Conservation (phyloP, 2,888 invertebrate species). For the Sipunculus nudus region DNA sequence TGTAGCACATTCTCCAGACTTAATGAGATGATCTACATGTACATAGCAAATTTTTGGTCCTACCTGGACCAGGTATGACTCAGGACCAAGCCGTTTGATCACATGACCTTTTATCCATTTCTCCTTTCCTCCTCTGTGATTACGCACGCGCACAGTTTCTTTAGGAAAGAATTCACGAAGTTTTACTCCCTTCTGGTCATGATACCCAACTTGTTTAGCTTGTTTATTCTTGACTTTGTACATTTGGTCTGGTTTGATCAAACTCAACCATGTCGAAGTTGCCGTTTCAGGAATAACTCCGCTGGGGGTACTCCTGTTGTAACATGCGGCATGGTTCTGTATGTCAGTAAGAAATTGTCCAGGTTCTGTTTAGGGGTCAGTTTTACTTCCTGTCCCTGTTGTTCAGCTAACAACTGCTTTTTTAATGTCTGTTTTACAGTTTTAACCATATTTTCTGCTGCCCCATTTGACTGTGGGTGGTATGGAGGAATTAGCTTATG, state of each 20-base stretch:
- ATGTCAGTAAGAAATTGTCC: constrained; percentile 2
- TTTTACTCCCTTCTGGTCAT: neutral
- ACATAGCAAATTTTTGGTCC: constrained; percentile 1
- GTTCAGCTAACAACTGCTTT: neutral
- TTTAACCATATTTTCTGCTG: constrained; percentile 2
- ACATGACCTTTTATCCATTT: neutral
- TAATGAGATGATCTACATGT: constrained; percentile 13
- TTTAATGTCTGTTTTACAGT: neutral
- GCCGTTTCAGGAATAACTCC: constrained; percentile 4
- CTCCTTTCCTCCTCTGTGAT: neutral
- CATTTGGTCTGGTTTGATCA: neutral
- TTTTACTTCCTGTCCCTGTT: neutral
- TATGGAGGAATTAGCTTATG: constrained; percentile 11
- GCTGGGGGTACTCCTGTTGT: constrained; percentile 1
- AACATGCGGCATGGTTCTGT: constrained; percentile 3
- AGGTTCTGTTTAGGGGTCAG: neutral
- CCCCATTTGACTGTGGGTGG: constrained; percentile 6
- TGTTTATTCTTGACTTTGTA: neutral
- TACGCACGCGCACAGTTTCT: neutral
- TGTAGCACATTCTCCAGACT: too few species aligned
- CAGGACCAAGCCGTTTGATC: neutral
- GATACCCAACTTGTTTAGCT: neutral
- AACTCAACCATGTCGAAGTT: neutral
- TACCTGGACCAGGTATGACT: constrained; percentile 3
- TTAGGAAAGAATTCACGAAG: neutral